Percentiles rank a stretch among this genome's conserved stretches.
Conservation (phyloP, 1,140 invertebrate species). For the Episyrphus balteatus region DNA sequence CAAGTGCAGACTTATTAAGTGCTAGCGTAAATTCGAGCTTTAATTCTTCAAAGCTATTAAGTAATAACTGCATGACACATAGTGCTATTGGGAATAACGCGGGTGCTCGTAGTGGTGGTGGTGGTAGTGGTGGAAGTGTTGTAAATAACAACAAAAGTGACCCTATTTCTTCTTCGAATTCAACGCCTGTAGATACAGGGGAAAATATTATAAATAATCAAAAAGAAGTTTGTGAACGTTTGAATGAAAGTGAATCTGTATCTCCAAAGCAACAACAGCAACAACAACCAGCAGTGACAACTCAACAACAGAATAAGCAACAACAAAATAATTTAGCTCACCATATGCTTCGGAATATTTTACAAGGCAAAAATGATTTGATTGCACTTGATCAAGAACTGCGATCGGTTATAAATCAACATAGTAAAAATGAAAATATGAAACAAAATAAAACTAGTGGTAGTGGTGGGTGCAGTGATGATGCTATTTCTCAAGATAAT, state of each 20-base stretch:
- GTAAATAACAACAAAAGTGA: slow-evolving; percentile 11
- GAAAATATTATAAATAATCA: slow-evolving; percentile 2
- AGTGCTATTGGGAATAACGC: slow-evolving; percentile 17
- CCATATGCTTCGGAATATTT: slow-evolving; percentile 71
- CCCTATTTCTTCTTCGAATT: slow-evolving; percentile 9
- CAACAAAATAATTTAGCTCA: slow-evolving; percentile 58
- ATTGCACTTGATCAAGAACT: slow-evolving; percentile 52
- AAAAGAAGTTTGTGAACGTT: slow-evolving; percentile 3
- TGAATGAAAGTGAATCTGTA: slow-evolving; percentile 14
- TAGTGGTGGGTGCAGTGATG: slow-evolving; percentile 11
- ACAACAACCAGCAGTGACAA: slow-evolving; percentile 3
- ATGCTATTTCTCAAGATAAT: slow-evolving; percentile 39
- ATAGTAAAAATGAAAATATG: background rate
- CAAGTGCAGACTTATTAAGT: slow-evolving; percentile 28
- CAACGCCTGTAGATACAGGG: too few relatives aligned
- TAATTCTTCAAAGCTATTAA: slow-evolving; percentile 6
- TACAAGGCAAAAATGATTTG: slow-evolving; percentile 69
- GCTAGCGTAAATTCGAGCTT: slow-evolving; percentile 8
- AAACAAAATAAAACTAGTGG: background rate
- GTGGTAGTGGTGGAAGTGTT: slow-evolving; percentile 20
- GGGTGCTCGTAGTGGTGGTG: slow-evolving; percentile 2
- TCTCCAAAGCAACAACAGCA: slow-evolving; percentile 17
- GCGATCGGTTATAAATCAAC: slow-evolving; percentile 34
- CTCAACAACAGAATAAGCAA: slow-evolving; percentile 31
- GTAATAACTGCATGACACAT: slow-evolving; percentile 8